Evolutionary conservation across 1,140 invertebrate species (phyloP).

Genomic region (Trichoplusia ni): DNA sequence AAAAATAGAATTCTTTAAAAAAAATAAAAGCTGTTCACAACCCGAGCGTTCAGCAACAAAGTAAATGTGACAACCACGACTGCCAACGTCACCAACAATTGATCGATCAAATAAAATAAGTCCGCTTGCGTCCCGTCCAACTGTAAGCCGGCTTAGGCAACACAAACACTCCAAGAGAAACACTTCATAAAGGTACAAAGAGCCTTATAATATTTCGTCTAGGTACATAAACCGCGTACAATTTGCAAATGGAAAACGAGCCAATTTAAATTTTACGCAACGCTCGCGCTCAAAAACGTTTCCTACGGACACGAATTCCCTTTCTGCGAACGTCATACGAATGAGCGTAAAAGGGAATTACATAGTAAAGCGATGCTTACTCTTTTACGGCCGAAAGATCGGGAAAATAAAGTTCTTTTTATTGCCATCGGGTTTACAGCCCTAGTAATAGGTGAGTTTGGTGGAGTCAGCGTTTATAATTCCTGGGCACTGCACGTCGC

Average conservation of each 20-base stretch:
- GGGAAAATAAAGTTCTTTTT: constrained; percentile 55
- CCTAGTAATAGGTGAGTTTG: constrained; percentile 44
- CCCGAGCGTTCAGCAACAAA: too few relatives aligned
- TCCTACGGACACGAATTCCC: constrained; percentile 34
- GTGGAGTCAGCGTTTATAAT: constrained; percentile 35
- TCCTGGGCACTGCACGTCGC: constrained; percentile 22
- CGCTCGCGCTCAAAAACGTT: constrained; percentile 18
- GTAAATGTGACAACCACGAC: background rate
- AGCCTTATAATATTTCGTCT: constrained; percentile 11
- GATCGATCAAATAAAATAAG: constrained; percentile 19
- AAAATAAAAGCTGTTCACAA: too few relatives aligned
- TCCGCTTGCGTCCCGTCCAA: background rate
- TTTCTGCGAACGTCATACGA: constrained; percentile 40
- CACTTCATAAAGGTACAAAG: background rate
- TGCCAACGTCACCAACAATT: constrained; percentile 17
- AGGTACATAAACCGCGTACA: constrained; percentile 11
- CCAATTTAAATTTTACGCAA: constrained; percentile 41
- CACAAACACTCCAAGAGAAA: constrained; percentile 7
- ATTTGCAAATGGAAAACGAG: constrained; percentile 28
- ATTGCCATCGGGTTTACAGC: constrained; percentile 52
- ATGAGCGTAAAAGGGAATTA: constrained; percentile 44
- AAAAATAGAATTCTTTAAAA: too few relatives aligned
- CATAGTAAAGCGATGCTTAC: constrained; percentile 51
- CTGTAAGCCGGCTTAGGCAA: constrained; percentile 21
- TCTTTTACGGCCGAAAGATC: constrained; percentile 50